Base-by-base conservation (phyloP, 2,797 vertebrate genomes). In the Cephalopachus bancanus region DNA sequence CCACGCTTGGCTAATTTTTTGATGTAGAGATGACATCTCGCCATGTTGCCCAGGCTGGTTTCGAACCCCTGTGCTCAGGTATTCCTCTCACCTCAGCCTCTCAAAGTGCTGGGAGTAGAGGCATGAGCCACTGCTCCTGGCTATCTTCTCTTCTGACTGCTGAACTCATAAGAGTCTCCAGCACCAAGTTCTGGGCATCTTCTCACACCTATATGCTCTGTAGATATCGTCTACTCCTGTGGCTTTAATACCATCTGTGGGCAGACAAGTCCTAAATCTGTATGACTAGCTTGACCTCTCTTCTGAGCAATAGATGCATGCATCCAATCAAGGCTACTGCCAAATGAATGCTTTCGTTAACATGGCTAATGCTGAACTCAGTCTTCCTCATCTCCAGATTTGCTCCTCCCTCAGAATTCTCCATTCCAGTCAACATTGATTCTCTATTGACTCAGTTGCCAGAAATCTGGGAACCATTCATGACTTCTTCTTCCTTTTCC, bases 321-420 rank as follows among this genome's bases (percentile, higher is more conserved):
- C 75, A 17, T 95, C 33, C 86, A 55, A 86, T 93, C 87, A 72
- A 83, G 88, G 44, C 51, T 33, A 78, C 51, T 65, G 78, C 62
- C 67, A 84, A 78, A 72, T 65, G 84, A 64, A 49, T 91, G 30
- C 83, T 79, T 80, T 59, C 20, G 14, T 85, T 84, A 93, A 59
- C n/a, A 22, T 65, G 64, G 33, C 88, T 72, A 44, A n/a, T 76
- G 15, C 3, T 12, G 86, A 84, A 60, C 55, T 92, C 79, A 4
- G 57, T 81, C 74, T 62, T 83, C n/a, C 55, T 51, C 19, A 1
- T 64, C 69, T 30, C 19, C 51, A 72, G 6, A 69, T 93, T 72
- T 60, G 24, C 37, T 59, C 4, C 37, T 94, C 53, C 16, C 44
- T 76, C 79, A 90, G 49, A 76, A 78, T 94, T 83, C 20, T 64